phyloP scores from a whole-genome alignment of 2,888 invertebrate species.

The Acleris holmiana region DNA sequence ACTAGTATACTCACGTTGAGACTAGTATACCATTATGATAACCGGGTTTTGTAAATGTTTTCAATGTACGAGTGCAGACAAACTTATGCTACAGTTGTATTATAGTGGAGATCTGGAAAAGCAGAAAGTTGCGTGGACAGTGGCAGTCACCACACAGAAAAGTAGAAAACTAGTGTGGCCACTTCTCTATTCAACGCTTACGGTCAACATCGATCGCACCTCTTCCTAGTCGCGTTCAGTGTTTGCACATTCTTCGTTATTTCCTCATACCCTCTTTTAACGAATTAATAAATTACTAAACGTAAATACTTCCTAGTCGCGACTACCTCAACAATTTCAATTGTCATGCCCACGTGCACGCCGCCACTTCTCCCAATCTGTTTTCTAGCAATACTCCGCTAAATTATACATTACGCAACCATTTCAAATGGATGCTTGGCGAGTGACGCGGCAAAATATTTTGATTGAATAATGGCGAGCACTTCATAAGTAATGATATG shows the following conservation, averaged over 20 bases:
- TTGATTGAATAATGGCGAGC: slow-evolving; percentile 18
- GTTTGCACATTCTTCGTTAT: slow-evolving; percentile 19
- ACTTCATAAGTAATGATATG: slow-evolving; percentile 10
- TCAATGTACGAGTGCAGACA: not conserved
- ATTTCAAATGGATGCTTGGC: slow-evolving; percentile 14
- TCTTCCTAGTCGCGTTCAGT: slow-evolving; percentile 5
- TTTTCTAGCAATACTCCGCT: slow-evolving; percentile 64
- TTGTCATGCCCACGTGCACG: slow-evolving; percentile 65
- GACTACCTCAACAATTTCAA: slow-evolving; percentile 55
- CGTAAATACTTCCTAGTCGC: slow-evolving; percentile 43
- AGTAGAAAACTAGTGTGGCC: not conserved
- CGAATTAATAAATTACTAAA: slow-evolving; percentile 37
- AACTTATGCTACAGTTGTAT: not conserved
- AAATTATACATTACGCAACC: slow-evolving; percentile 60
- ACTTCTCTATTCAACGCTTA: not conserved
- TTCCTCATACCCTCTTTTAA: slow-evolving; percentile 19
- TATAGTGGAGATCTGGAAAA: not conserved
- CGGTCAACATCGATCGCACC: not conserved
- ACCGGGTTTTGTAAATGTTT: no score
- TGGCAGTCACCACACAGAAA: not conserved
- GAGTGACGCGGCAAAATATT: slow-evolving; percentile 10
- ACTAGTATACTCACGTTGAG: no score
- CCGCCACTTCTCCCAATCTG: slow-evolving; percentile 60
- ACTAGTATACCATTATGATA: no score
- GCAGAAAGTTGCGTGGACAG: not conserved